Conservation (phyloP, 2,888 invertebrate species). For the Cheilosia soror region DNA sequence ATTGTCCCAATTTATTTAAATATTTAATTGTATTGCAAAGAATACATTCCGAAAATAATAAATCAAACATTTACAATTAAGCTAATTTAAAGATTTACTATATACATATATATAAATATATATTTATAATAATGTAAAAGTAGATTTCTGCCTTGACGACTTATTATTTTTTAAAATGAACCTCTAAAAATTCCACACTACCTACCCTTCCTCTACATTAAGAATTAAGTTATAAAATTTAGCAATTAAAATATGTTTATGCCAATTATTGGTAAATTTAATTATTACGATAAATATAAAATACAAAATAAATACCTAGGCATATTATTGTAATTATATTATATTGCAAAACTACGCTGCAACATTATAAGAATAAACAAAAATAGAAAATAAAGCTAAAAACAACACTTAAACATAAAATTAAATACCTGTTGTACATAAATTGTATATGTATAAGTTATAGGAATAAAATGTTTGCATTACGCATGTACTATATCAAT, state of each 20-base stretch:
- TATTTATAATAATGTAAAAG: constrained; percentile 45
- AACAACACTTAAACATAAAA: constrained; percentile 14
- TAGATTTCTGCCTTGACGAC: constrained; percentile 71
- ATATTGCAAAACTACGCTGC: constrained; percentile 31
- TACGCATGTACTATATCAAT: constrained; percentile 48
- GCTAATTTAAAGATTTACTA: constrained; percentile 36
- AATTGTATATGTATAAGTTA: constrained; percentile 62
- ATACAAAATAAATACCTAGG: constrained; percentile 46
- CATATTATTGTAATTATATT: constrained; percentile 65
- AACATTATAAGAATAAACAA: constrained; percentile 7
- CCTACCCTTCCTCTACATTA: constrained; percentile 22
- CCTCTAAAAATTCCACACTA: constrained; percentile 42
- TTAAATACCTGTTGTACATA: constrained; percentile 66
- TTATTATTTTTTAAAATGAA: constrained; percentile 69
- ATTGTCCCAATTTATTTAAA: constrained; percentile 34
- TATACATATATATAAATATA: constrained; percentile 12
- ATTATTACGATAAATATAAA: constrained; percentile 27
- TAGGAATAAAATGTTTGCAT: constrained; percentile 26
- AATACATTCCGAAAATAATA: constrained; percentile 38
- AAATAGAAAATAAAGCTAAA: constrained; percentile 10
- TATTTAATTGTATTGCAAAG: constrained; percentile 47
- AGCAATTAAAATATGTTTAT: constrained; percentile 29
- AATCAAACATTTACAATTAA: constrained; percentile 6
- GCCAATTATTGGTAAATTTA: constrained; percentile 38
- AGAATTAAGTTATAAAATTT: constrained; percentile 22